Evolutionary conservation across 2,888 invertebrate species (phyloP).

Genomic region (Mimas tiliae): DNA sequence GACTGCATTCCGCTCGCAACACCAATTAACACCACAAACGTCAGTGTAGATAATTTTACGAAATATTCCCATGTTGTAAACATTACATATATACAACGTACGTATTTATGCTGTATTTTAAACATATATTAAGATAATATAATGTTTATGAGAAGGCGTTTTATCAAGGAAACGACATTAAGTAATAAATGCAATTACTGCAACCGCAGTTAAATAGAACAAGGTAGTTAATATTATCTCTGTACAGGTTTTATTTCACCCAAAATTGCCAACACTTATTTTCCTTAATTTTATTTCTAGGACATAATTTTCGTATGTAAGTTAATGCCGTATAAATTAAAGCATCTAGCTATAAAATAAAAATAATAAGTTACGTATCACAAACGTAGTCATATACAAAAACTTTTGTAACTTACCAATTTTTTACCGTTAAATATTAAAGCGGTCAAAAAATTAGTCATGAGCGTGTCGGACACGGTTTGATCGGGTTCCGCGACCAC

Average conservation of each 20-base stretch:
- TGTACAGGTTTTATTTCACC: conserved; percentile 12
- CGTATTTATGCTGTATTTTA: neutral
- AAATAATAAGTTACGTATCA: neutral
- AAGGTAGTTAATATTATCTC: conserved; percentile 26
- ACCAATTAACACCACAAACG: conserved; percentile 18
- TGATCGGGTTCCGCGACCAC: conserved; percentile 1
- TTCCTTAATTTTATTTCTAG: neutral
- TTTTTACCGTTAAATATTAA: neutral
- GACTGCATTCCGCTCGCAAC: conserved; percentile 20
- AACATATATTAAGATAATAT: conserved; percentile 17
- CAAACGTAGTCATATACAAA: neutral
- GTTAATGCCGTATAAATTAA: no score
- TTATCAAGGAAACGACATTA: conserved; percentile 26
- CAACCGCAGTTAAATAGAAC: conserved; percentile 33
- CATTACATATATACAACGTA: neutral
- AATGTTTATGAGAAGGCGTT: conserved; percentile 9
- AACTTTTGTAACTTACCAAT: neutral
- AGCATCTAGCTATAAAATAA: no score
- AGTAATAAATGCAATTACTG: conserved; percentile 33
- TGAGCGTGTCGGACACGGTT: neutral
- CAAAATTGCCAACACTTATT: neutral
- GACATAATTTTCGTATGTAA: neutral
- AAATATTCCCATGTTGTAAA: conserved; percentile 20
- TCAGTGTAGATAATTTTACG: conserved; percentile 18
- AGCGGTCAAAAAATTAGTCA: neutral